Conservation (phyloP, 2,888 invertebrate genomes). For the Nymphalis c-album region DNA sequence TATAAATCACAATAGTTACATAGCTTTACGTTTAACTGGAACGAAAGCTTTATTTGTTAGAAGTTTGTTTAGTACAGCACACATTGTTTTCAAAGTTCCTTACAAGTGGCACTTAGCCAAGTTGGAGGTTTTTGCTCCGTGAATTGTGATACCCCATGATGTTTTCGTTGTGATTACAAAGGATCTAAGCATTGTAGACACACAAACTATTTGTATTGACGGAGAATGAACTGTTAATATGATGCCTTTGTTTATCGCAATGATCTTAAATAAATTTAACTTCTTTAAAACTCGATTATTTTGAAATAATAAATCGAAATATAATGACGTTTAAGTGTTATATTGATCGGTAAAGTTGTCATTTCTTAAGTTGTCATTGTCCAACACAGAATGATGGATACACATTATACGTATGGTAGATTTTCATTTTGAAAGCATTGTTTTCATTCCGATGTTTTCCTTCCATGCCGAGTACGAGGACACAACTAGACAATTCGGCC, state of each 20-base stretch:
- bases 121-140: conserved; percentile 46
- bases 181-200: background rate
- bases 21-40: conserved; percentile 5
- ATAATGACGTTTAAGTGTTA: too few species aligned
- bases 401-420: too few species aligned
- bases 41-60: conserved; percentile 15
- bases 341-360: too few species aligned
- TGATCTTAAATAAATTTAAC: too few species aligned
- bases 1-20: background rate
- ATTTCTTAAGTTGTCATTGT: too few species aligned
- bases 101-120: conserved; percentile 52
- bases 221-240: background rate
- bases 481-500: too few species aligned
- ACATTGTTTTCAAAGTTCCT: conserved; percentile 51
- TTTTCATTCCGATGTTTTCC: too few species aligned
- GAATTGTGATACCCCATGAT: conserved; percentile 21
- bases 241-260: background rate
- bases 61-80: conserved; percentile 44
- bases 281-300: too few species aligned
- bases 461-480: too few species aligned
- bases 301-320: too few species aligned
- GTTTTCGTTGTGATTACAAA: conserved; percentile 13
- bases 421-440: too few species aligned
- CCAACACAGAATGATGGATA: too few species aligned
- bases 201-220: background rate